A percentile compares a stretch with the other conserved stretches of the same genome.
Evolutionary conservation across 2,797 vertebrate species (phyloP).

Genomic region (Tenualosa ilisha): DNA sequence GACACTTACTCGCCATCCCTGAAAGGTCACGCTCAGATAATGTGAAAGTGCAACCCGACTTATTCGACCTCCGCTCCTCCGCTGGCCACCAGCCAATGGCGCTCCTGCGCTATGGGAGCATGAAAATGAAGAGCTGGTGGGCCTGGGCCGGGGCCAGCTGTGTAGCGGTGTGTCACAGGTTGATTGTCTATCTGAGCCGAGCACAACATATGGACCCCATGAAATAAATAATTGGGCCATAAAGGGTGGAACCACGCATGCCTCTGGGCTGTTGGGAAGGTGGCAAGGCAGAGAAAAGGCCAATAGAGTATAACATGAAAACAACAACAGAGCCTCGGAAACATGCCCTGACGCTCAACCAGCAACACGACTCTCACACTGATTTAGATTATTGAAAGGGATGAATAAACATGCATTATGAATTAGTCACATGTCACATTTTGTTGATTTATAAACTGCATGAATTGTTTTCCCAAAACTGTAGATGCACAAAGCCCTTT

Average conservation of each 20-base stretch:
- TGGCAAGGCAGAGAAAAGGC: neutral
- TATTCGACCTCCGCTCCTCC: slow-evolving; percentile 50
- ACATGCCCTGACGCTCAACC: neutral
- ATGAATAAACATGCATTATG: neutral
- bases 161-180: slow-evolving; percentile 60
- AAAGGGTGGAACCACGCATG: slow-evolving; percentile 60
- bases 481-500: neutral
- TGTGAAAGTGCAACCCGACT: slow-evolving; percentile 49
- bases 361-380: neutral
- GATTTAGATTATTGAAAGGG: neutral
- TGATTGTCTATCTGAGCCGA: slow-evolving; percentile 57
- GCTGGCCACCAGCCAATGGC: slow-evolving; percentile 61
- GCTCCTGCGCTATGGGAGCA: slow-evolving; percentile 58
- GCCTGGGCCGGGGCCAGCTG: slow-evolving; percentile 62
- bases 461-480: neutral
- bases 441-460: neutral
- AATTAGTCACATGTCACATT: neutral
- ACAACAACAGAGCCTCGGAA: neutral
- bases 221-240: slow-evolving; percentile 68
- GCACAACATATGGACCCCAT: slow-evolving; percentile 67
- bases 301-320: neutral
- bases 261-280: neutral
- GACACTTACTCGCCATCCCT: slow-evolving; percentile 41
- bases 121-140: slow-evolving; percentile 61
- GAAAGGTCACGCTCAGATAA: slow-evolving; percentile 62